Percentiles rank a stretch among this genome's conserved stretches.
Conservation (phyloP, 1,140 invertebrate species). For the Zophobas morio region DNA sequence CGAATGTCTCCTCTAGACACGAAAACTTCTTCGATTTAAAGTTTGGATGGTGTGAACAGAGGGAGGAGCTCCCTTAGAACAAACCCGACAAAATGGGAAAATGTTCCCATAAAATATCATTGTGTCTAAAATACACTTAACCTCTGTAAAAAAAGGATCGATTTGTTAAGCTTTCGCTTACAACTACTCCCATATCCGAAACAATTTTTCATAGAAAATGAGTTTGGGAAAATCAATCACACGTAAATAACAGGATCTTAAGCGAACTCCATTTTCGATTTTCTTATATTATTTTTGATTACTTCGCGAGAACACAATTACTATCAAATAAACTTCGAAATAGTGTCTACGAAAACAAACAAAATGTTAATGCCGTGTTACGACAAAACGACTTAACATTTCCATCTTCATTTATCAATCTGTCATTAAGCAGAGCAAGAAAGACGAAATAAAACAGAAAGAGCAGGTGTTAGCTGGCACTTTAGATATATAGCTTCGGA, state of each 20-base stretch:
- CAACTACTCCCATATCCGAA: constrained; percentile 34
- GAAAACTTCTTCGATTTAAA: constrained; percentile 39
- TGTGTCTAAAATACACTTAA: constrained; percentile 30
- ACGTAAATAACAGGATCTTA: constrained; percentile 30
- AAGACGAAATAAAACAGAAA: not conserved
- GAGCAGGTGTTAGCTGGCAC: constrained; percentile 15
- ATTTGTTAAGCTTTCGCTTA: constrained; percentile 31
- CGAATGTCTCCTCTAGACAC: not conserved
- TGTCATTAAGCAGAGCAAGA: not conserved
- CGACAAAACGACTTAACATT: not conserved
- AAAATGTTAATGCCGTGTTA: not conserved
- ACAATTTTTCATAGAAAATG: constrained; percentile 40
- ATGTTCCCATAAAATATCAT: constrained; percentile 37
- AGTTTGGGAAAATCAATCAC: constrained; percentile 34
- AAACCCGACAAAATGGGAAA: constrained; percentile 22
- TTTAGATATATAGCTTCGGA: not conserved
- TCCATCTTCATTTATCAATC: constrained; percentile 13
- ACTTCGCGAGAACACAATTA: not conserved
- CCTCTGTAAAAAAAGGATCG: constrained; percentile 19
- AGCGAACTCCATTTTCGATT: constrained; percentile 24
- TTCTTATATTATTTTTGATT: constrained; percentile 16
- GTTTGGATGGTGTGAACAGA: constrained; percentile 23
- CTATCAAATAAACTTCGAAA: not conserved
- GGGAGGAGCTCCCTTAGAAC: constrained; percentile 16
- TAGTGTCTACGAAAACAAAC: not conserved